Conservation (phyloP, 1,140 invertebrate species). For the Drosophila persimilis region DNA sequence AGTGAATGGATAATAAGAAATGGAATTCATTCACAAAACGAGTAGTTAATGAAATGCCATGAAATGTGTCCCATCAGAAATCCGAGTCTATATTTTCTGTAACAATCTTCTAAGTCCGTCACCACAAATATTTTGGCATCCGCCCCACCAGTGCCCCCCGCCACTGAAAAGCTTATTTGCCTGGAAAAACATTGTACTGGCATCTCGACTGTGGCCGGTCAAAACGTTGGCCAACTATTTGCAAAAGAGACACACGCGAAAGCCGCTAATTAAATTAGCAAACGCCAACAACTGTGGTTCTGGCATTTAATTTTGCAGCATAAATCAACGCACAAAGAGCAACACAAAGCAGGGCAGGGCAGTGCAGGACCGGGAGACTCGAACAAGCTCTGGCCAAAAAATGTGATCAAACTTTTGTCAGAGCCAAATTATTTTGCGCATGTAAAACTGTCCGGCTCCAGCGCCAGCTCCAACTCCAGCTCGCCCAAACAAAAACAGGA, state of each 20-base stretch:
- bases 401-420: constrained; percentile 67
- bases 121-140: neutral
- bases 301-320: constrained; percentile 60
- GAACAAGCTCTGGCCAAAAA: constrained; percentile 43
- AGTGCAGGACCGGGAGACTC: constrained; percentile 4
- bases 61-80: neutral
- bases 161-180: constrained; percentile 23
- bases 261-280: constrained; percentile 58
- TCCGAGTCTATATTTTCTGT: neutral
- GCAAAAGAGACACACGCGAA: constrained; percentile 23
- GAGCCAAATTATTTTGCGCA: constrained; percentile 58
- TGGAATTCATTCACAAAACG: neutral
- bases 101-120: neutral
- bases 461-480: constrained; percentile 6
- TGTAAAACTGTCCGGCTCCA: constrained; percentile 34
- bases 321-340: constrained; percentile 50
- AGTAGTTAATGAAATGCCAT: neutral
- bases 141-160: neutral
- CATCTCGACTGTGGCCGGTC: neutral
- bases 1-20: constrained; percentile 15
- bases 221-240: constrained; percentile 26
- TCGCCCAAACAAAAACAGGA: neutral
- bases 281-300: constrained; percentile 42
- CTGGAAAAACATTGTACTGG: constrained; percentile 18
- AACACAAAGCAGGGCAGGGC: constrained; percentile 22